Percentiles rank a stretch among this genome's conserved stretches.
Conservation (phyloP, 2,113 vertebrate genomes). For the Actenoides hombroni region DNA sequence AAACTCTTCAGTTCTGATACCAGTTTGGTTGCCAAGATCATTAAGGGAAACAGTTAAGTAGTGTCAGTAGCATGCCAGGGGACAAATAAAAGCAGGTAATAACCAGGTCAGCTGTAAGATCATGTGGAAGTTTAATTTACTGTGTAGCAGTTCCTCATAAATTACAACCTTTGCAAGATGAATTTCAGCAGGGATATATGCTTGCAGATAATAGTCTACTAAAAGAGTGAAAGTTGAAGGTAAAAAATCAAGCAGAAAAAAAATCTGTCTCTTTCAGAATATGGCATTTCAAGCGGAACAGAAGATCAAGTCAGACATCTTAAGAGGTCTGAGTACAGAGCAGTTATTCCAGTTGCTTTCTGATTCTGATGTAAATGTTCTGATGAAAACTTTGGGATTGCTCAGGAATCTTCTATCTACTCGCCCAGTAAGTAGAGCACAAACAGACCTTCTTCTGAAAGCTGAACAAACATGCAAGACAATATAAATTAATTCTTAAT, state of each 20-base stretch:
- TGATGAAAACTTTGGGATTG: constrained; percentile 98
- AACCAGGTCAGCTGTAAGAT: background rate
- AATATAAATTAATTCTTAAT: background rate
- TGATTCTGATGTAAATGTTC: constrained; percentile 93
- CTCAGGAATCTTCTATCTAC: constrained; percentile 96
- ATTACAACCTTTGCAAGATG: background rate
- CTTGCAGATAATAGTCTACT: background rate
- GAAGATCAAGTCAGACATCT: constrained; percentile 97
- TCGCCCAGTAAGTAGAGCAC: constrained; percentile 86
- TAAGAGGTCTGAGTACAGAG: constrained; percentile 93
- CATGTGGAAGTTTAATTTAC: background rate
- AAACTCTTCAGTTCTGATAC: background rate
- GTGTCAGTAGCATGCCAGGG: background rate
- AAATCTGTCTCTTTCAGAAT: constrained; percentile 80
- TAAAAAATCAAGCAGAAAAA: background rate
- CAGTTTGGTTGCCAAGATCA: background rate
- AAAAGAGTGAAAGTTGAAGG: background rate
- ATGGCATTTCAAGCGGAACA: constrained; percentile 99
- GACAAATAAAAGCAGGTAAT: background rate
- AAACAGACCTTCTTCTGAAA: background rate
- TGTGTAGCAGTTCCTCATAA: background rate
- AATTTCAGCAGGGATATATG: background rate
- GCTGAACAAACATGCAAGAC: background rate
- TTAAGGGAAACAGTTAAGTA: background rate
- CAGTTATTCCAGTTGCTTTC: constrained; percentile 95